Conservation (phyloP, 2,113 vertebrate species). For the Suricata suricatta region DNA sequence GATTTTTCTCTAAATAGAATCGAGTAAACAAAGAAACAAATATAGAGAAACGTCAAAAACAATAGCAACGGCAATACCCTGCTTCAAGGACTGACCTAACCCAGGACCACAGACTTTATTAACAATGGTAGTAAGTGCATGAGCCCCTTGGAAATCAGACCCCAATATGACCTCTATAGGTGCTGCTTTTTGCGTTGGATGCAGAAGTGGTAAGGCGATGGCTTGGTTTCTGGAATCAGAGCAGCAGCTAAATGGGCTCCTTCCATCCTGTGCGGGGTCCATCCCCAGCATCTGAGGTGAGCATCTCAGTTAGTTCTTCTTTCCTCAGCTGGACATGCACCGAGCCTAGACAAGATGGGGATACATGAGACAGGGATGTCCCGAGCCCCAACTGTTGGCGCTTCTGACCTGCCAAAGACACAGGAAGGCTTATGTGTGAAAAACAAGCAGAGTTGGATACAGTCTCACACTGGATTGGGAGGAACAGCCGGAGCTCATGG, state of each 20-base stretch:
- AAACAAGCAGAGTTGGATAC: background rate
- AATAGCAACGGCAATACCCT: background rate
- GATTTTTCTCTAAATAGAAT: constrained; percentile 10
- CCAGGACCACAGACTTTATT: background rate
- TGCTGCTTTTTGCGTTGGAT: background rate
- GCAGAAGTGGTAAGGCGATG: background rate
- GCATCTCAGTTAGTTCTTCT: background rate
- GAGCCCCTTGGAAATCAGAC: background rate
- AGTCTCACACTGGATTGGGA: background rate
- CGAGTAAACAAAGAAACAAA: background rate
- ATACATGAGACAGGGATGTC: background rate
- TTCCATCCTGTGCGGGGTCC: background rate
- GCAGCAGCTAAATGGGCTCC: background rate
- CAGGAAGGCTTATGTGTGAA: background rate
- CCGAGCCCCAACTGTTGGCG: background rate
- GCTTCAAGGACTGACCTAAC: background rate
- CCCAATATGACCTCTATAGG: background rate
- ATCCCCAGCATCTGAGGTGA: background rate
- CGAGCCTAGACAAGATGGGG: background rate
- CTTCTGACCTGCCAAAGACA: background rate
- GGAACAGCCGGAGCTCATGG: background rate
- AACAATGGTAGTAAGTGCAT: accelerated
- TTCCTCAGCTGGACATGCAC: background rate
- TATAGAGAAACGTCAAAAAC: background rate
- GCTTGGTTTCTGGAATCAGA: constrained; percentile 8